Evolutionary conservation across 1,140 invertebrate genomes (phyloP).

Genomic region (Ceratina japonica): DNA sequence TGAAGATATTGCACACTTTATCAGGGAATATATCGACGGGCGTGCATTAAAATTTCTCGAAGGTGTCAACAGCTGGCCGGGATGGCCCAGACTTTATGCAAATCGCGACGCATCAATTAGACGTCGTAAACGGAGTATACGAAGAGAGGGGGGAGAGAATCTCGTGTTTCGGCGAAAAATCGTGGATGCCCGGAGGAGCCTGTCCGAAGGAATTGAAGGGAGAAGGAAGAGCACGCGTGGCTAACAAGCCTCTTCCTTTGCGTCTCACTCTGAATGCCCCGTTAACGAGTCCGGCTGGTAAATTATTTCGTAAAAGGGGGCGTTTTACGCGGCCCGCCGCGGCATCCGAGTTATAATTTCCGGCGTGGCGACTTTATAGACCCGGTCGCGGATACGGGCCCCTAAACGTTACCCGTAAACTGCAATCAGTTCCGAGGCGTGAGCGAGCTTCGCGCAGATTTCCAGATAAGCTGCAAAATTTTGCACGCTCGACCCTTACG

Average conservation of each 20-base stretch:
- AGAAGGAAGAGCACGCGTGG: constrained; percentile 31
- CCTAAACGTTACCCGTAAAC: constrained; percentile 55
- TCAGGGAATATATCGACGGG: constrained; percentile 12
- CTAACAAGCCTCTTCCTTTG: constrained; percentile 56
- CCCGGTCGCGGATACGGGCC: constrained; percentile 39
- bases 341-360: constrained; percentile 64
- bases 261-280: constrained; percentile 56
- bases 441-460: constrained; percentile 9
- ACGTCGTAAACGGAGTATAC: neutral
- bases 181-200: neutral
- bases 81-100: constrained; percentile 42
- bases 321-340: constrained; percentile 57
- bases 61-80: constrained; percentile 48
- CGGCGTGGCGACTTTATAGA: constrained; percentile 62
- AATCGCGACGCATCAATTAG: constrained; percentile 51
- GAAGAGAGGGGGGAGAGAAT: no score
- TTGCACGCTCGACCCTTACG: neutral
- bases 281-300: constrained; percentile 64
- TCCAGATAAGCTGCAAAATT: neutral
- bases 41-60: constrained; percentile 47
- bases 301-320: constrained; percentile 65
- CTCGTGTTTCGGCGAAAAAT: constrained; percentile 44
- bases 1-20: constrained; percentile 16
- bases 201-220: neutral
- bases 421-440: constrained; percentile 55